Conservation (phyloP, 2,888 invertebrate species). For the Stegana nigrithorax region DNA sequence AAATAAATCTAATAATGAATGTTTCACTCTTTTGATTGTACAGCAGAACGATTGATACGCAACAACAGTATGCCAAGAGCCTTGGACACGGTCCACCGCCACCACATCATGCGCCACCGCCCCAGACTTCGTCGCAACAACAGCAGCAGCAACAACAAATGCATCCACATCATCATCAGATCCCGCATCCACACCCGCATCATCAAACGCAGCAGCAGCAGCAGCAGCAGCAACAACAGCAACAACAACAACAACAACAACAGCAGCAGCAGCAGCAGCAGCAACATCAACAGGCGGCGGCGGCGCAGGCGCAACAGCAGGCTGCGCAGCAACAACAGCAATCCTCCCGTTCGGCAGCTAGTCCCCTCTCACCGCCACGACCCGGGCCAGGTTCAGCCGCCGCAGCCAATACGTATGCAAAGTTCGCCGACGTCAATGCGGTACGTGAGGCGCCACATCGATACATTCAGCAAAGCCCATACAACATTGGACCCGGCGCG, state of each 20-base stretch:
- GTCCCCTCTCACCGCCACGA: slow-evolving; percentile 67
- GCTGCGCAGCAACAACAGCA: slow-evolving; percentile 53
- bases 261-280: slow-evolving; percentile 53
- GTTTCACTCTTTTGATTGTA: slow-evolving; percentile 61
- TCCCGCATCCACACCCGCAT: slow-evolving; percentile 28
- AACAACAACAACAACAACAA: slow-evolving; percentile 45
- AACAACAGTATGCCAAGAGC: slow-evolving; percentile 66
- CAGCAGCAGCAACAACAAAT: slow-evolving; percentile 33
- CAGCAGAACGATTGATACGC: slow-evolving; percentile 67
- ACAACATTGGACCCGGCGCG: slow-evolving; percentile 62
- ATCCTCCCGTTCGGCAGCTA: slow-evolving; percentile 67
- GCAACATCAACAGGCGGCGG: slow-evolving; percentile 49
- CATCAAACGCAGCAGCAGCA: slow-evolving; percentile 50
- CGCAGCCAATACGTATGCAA: slow-evolving; percentile 64
- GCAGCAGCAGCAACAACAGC: slow-evolving; percentile 51
- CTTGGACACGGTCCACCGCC: slow-evolving; percentile 56
- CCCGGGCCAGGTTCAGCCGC: slow-evolving; percentile 60
- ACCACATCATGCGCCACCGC: slow-evolving; percentile 34
- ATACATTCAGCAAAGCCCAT: slow-evolving; percentile 66
- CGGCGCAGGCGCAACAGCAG: slow-evolving; percentile 49
- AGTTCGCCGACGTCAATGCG: slow-evolving; percentile 64
- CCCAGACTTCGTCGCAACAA: slow-evolving; percentile 54
- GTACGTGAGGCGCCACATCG: slow-evolving; percentile 66
- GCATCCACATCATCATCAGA: slow-evolving; percentile 23
- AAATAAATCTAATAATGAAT: slow-evolving; percentile 62